Base-by-base conservation (phyloP, 2,797 vertebrate genomes). In the Propithecus deckenii region DNA sequence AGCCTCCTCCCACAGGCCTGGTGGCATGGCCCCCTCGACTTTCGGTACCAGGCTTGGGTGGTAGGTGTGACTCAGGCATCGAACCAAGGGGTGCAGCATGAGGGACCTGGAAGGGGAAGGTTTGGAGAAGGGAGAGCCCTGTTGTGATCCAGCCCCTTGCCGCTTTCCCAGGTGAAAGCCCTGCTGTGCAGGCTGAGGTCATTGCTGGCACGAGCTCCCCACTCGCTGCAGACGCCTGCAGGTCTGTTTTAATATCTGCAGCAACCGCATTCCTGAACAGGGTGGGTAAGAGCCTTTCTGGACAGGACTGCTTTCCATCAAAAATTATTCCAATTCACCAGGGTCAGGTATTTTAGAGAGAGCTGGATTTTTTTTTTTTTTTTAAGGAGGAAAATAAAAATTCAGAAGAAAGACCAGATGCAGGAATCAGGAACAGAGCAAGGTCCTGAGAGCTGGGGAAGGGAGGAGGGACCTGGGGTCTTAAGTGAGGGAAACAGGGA, bases 241-340 rank as follows among this genome's bases (percentile, higher is more conserved):
- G 98, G 98, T 98, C 93, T 97, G 97, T 96, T 98, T 98, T 98
- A 98, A 98, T 98, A 98, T 98, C 98, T 97, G 98, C 96, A 98
- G 98, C 96, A 91, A 96, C 95, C 32, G 87, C 98, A 98, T 99
- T 99, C 98, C 98, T 98, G 81, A 98, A 97, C 79, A 96, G 98
- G 98, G 98, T 87, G 98, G 98, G 97, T 97, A 98, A 98, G 94
- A 97, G 96, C 61, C 0, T 0, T 96, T 32, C 94, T 97, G 97
- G 97, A 97, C 86, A 96, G 96, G 93, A 91, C 84, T 91, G 93
- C 91, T 98, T 97, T 97, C 97, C 96, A 97, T 97, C 97, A 98
- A 96, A 97, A 98, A 95, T 90, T 57, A 97, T 74, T 94, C 90
- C 95, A 96, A 43, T 95, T 80, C 96, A 88, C 92, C 63, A 80